Base-by-base conservation (phyloP, 2,113 vertebrate species). In the Channa maculata region DNA sequence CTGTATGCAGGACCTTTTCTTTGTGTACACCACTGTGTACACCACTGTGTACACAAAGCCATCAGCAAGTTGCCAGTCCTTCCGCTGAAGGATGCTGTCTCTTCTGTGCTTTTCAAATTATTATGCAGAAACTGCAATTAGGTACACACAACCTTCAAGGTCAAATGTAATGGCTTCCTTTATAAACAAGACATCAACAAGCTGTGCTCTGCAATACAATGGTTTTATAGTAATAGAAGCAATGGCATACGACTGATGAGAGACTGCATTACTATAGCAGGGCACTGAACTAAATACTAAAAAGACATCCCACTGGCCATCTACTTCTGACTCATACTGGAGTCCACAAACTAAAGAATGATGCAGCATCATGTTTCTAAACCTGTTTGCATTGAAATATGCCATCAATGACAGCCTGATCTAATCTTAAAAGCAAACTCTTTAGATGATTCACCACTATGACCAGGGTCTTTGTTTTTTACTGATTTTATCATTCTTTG, bases 91-190 rank as follows among this genome's bases (percentile, higher is more conserved):
- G 63, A 81, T 44, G 52, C 60, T 50, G 54, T 80, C 75, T 63
- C 80, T 71, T 84, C 74, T 67, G 81, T 52, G 54, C 65, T 65
- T 77, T 71, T 61, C 58, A 46, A 81, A 82, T 84, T 72, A 53
- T 64, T 75, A 63, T 71, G 75, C 80, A 67, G 64, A 46, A 82
- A 62, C 43, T 53, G 48, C 71, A 88, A 90, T 89, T 84, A 89
- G 57, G 39, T 66, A 53, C 66, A 59, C 76, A 75, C 13, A 69
- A 67, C 60, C 59, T 58, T 84, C 86, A 87, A 89, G 85, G 87
- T 89, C 81, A 88, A 75, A 65, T 41, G 39, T 62, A 77, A 89
- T 55, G 64, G 71, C 64, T 84, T 63, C 37, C 71, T 88, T 73
- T 82, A 59, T 62, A 79, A 82, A 80, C 71, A 91, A 85, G 59